Base-by-base conservation (phyloP, 92 coral and sea anemone genomes). In the Bergia sp. region DNA sequence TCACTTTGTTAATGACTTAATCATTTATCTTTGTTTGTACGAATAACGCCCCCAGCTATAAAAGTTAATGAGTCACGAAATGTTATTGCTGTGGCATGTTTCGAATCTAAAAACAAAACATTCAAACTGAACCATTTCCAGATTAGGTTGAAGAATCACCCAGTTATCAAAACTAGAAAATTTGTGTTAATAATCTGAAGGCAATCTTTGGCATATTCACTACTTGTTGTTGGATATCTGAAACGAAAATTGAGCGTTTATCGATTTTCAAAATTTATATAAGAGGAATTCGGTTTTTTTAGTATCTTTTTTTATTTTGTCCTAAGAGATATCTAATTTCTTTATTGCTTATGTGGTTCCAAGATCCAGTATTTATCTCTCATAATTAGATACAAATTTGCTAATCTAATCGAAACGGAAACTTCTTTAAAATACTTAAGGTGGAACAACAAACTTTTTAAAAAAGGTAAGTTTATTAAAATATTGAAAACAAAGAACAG, bases 41-140 rank as follows among this genome's bases (percentile, higher is more conserved):
- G 37, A 38, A 81, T 4, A 79, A 49, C 65, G 67, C 82, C 82
- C 82, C 42, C 82, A 79, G 82, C 82, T 79, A 29, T 78, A 29
- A 79, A 16, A 37, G 3, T 37, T 15, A 42, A 76, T n/a, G 39
- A 79, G 82, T 78, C 82, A 78, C 82, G 82, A 49, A 78, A 78
- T 78, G 21, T 18, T n/a, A 78, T 37, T n/a, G 3, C 18, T 13
- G 0, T 38, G 6, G 8, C 76, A 0, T 71, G 73, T 71, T 71
- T 71, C 4, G 3, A 8, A 72, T 5, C 21, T 29, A 29, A 29
- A 29, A 29, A 29, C 29, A 29, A 29, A 29, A 29, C 29, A 20
- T 1, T 61, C 66, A 57, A 1, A 16, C 8, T 61, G 69, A 61
- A 61, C 69, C 69, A 57, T 57, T 57, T 57, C 3, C 66, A 15